These are phyloP conservation scores for Cheumatopsyche charites DNA, from an alignment of 1,140 invertebrate species.

Conservation along the genomic window DNA sequence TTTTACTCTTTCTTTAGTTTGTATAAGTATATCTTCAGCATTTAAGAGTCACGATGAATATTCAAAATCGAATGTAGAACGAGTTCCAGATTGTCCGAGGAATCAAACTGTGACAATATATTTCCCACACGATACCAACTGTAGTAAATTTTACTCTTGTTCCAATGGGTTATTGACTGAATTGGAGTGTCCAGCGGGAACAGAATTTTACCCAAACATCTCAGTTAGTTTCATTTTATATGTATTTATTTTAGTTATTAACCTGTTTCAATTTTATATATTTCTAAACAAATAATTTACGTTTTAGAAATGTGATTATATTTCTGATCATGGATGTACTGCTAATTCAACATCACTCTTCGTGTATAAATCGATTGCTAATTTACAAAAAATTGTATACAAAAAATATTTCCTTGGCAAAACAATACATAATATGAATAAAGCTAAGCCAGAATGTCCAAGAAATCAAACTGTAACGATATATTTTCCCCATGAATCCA, in stretches of 20 bases:
- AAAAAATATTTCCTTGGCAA: no score
- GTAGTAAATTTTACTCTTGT: conserved; percentile 13
- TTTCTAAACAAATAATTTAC: no score
- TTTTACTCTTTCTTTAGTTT: no score
- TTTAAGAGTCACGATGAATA: no score
- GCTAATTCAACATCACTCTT: not conserved
- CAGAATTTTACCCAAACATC: no score
- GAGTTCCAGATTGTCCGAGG: not conserved
- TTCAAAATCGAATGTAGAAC: no score
- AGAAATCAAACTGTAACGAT: conserved; percentile 3
- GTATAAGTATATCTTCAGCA: no score
- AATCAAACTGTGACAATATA: not conserved
- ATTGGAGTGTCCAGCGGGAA: not conserved
- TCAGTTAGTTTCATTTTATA: no score
- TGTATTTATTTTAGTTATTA: no score
- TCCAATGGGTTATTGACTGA: not conserved
- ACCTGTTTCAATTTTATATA: no score
- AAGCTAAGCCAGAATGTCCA: conserved; percentile 4
- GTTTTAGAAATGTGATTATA: not conserved
- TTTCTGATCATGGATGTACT: not conserved
- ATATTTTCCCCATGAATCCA: conserved; percentile 57
- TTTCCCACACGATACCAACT: not conserved
- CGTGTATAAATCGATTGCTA: not conserved
- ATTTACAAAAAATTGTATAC: not conserved
- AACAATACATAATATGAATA: not conserved